Evolutionary conservation across 2,113 vertebrate genomes (phyloP).

Genomic region (Sander vitreus): DNA sequence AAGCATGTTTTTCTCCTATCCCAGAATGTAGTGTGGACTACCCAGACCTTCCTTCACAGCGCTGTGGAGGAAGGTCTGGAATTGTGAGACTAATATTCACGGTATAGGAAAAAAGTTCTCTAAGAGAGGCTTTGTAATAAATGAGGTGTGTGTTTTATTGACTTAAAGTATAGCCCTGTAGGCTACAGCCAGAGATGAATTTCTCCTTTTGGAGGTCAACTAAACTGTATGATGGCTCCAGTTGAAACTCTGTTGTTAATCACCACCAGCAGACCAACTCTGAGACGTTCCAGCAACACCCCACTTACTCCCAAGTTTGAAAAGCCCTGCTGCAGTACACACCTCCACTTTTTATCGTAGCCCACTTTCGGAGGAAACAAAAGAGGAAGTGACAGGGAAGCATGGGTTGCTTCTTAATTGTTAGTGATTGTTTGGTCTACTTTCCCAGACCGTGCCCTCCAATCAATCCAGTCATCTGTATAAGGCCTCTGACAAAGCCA

Average conservation of each 20-base stretch:
- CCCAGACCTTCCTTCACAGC: no score
- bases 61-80: no score
- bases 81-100: no score
- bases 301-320: background rate
- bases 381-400: slow-evolving; percentile 72
- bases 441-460: slow-evolving; percentile 68
- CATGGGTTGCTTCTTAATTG: slow-evolving; percentile 73
- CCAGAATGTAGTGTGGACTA: no score
- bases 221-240: background rate
- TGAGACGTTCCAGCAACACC: background rate
- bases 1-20: no score
- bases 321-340: slow-evolving; percentile 1
- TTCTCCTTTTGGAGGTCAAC: background rate
- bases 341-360: slow-evolving; percentile 45
- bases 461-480: slow-evolving; percentile 78
- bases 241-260: background rate
- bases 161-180: background rate
- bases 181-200: background rate
- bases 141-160: background rate
- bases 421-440: slow-evolving; percentile 69
- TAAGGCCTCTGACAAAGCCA: slow-evolving; percentile 74
- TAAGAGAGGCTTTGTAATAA: background rate
- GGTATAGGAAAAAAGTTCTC: background rate
- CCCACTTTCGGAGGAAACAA: slow-evolving; percentile 50
- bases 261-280: slow-evolving; percentile 7